These are phyloP conservation scores for Chloebia gouldiae DNA, from an alignment of 2,113 vertebrate genomes.

Conservation along the genomic window DNA sequence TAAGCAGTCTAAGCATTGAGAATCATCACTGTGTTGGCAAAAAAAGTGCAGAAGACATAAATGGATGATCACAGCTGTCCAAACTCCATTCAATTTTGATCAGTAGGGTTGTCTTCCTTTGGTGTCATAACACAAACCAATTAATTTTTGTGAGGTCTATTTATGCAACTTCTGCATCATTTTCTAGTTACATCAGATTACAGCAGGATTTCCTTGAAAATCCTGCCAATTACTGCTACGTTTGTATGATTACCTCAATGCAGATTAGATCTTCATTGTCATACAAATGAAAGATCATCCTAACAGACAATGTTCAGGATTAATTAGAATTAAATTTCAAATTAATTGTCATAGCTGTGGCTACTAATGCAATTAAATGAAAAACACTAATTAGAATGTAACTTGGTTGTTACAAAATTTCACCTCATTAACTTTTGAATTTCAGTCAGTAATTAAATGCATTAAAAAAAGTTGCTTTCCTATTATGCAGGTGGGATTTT, in stretches of 20 bases:
- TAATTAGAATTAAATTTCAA: not conserved
- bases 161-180: not conserved
- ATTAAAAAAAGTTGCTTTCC: not conserved
- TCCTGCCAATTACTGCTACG: not conserved
- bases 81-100: not conserved
- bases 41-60: not conserved
- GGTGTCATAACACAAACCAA: not conserved
- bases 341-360: not conserved
- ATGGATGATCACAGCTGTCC: not conserved
- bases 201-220: not conserved
- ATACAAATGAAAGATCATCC: not conserved
- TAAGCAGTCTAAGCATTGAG: not conserved
- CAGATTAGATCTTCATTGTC: not conserved
- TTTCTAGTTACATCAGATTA: not conserved
- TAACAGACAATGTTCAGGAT: fast-evolving
- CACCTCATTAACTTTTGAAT: not conserved
- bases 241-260: not conserved
- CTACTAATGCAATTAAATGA: not conserved
- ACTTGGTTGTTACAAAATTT: not conserved
- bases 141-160: not conserved
- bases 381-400: not conserved
- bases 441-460: not conserved
- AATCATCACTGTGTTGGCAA: not conserved
- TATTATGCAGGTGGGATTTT: not conserved
- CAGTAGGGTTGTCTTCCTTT: not conserved